These are phyloP conservation scores for Cybosia mesomella DNA, from an alignment of 2,888 invertebrate species.

Conservation along the genomic window DNA sequence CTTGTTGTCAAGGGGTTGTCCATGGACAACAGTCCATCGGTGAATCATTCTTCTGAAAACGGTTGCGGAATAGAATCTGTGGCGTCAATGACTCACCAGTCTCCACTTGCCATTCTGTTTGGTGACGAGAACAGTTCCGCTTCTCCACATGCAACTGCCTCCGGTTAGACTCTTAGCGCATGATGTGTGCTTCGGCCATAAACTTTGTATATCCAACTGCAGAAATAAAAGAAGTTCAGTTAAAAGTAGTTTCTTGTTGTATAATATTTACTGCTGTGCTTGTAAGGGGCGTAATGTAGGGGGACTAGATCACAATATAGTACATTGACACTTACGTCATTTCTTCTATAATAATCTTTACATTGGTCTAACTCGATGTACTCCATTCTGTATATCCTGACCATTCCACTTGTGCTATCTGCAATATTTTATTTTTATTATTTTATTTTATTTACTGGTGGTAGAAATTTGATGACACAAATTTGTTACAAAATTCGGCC, in stretches of 20 bases:
- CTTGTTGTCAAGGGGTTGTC: too few relatives aligned
- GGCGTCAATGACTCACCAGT: conserved; percentile 25
- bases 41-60: too few relatives aligned
- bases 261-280: too few relatives aligned
- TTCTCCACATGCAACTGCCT: conserved; percentile 26
- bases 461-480: too few relatives aligned
- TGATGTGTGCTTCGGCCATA: conserved; percentile 34
- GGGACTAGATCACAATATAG: too few relatives aligned
- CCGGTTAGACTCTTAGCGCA: conserved; percentile 21
- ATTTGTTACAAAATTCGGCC: too few relatives aligned
- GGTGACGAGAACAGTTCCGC: conserved; percentile 24
- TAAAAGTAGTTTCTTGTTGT: too few relatives aligned
- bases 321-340: conserved; percentile 25
- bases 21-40: too few relatives aligned
- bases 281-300: too few relatives aligned
- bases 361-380: conserved; percentile 24
- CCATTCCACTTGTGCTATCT: conserved; percentile 35
- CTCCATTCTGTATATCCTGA: conserved; percentile 33
- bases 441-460: too few relatives aligned
- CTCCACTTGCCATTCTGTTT: conserved; percentile 21
- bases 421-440: too few relatives aligned
- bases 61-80: too few relatives aligned
- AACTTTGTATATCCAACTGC: conserved; percentile 31
- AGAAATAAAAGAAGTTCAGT: neutral
- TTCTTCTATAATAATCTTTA: conserved; percentile 28